Evolutionary conservation across 2,888 invertebrate genomes (phyloP).

Genomic region (Gymnosoma rotundatum): DNA sequence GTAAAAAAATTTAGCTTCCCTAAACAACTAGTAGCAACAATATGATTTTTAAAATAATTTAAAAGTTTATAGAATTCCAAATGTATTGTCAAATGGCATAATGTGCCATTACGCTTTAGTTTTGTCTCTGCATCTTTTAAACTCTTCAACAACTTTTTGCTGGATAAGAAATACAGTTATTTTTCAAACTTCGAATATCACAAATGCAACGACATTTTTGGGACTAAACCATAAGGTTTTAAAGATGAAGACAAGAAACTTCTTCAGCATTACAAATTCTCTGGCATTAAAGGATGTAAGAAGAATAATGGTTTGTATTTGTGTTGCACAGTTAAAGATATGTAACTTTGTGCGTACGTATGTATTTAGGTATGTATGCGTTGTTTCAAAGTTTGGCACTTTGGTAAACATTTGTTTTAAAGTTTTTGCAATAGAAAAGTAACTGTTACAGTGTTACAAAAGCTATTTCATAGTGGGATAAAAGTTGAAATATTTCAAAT

Average conservation of each 20-base stretch:
- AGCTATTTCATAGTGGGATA: slow-evolving; percentile 17
- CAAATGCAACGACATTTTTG: slow-evolving; percentile 53
- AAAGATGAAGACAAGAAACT: neutral
- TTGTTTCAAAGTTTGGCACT: slow-evolving; percentile 65
- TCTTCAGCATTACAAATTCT: slow-evolving; percentile 35
- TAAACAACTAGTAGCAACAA: too few relatives aligned
- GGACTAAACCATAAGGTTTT: slow-evolving; percentile 26
- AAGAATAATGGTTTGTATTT: neutral
- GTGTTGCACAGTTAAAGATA: slow-evolving; percentile 19
- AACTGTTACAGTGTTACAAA: slow-evolving; percentile 42
- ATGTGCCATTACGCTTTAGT: too few relatives aligned
- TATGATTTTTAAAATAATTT: too few relatives aligned
- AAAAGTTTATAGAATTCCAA: too few relatives aligned
- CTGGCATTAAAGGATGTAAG: slow-evolving; percentile 16
- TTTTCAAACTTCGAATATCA: slow-evolving; percentile 51
- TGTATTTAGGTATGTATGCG: slow-evolving; percentile 10
- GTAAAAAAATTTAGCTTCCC: too few relatives aligned
- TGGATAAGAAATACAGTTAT: slow-evolving; percentile 62
- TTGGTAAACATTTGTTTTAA: slow-evolving; percentile 65
- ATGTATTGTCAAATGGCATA: too few relatives aligned
- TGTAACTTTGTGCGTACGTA: neutral
- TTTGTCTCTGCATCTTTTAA: too few relatives aligned
- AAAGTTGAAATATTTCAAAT: neutral
- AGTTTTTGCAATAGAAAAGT: slow-evolving; percentile 49
- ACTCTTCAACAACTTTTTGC: too few relatives aligned